These are phyloP conservation scores for Gila robusta DNA, from an alignment of 2,797 vertebrate genomes.

Conservation along the genomic window DNA sequence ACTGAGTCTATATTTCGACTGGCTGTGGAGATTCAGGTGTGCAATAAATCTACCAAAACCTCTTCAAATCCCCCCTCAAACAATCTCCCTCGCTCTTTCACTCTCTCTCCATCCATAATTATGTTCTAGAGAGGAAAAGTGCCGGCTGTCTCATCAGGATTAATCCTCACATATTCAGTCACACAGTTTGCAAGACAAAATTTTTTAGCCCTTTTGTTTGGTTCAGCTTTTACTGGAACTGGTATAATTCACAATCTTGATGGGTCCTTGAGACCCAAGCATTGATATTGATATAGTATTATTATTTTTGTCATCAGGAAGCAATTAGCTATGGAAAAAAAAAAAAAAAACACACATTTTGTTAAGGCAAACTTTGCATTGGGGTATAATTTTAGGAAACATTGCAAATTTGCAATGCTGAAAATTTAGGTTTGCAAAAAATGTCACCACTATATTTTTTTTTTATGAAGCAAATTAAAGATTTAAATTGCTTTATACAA, in stretches of 20 bases:
- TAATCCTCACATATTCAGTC: slow-evolving; percentile 27
- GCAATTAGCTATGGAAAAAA: neutral
- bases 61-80: slow-evolving; percentile 44
- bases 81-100: slow-evolving; percentile 33
- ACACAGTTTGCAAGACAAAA: slow-evolving; percentile 6
- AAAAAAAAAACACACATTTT: no score
- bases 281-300: neutral
- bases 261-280: neutral
- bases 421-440: neutral
- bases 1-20: slow-evolving; percentile 2
- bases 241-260: slow-evolving; percentile 1
- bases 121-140: slow-evolving; percentile 49
- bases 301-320: neutral
- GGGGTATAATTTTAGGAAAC: neutral
- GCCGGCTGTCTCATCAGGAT: slow-evolving; percentile 35
- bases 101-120: slow-evolving; percentile 50
- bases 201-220: neutral
- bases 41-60: slow-evolving; percentile 52
- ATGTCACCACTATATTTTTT: neutral
- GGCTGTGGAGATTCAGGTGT: slow-evolving; percentile 45
- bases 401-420: neutral
- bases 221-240: neutral
- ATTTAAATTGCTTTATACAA: neutral
- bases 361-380: no score
- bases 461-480: no score